phyloP scores from a whole-genome alignment of 2,888 invertebrate genomes.

The Agrochola macilenta region DNA sequence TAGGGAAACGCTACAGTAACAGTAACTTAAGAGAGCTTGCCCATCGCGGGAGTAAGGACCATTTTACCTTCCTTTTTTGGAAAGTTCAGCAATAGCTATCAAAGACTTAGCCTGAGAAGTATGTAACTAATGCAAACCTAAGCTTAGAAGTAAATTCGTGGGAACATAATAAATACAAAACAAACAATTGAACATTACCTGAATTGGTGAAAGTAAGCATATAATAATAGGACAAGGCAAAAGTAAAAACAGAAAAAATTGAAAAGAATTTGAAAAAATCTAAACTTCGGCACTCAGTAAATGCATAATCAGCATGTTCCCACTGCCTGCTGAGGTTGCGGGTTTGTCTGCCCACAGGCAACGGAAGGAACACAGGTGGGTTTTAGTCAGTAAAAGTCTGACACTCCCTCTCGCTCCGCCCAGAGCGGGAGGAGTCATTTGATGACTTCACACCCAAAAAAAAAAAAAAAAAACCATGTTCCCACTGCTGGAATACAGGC shows the following conservation, averaged over 20 bases:
- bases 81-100: neutral
- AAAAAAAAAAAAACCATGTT: no score
- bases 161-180: constrained; percentile 6
- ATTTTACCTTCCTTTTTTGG: neutral
- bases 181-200: constrained; percentile 21
- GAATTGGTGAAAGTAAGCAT: constrained; percentile 21
- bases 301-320: no score
- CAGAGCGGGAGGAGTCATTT: no score
- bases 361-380: no score
- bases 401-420: no score
- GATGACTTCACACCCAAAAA: no score
- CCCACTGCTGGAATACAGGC: no score
- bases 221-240: neutral
- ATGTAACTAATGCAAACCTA: neutral
- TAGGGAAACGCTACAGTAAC: no score
- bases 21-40: neutral
- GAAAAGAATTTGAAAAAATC: neutral
- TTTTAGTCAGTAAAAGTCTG: no score
- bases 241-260: neutral
- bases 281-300: neutral
- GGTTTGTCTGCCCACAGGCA: no score
- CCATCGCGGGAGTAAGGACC: neutral
- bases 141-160: constrained; percentile 18
- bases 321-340: no score
- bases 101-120: neutral